Evolutionary conservation across 2,888 invertebrate genomes (phyloP), one percentile per base, ranked within the genome.

Genomic region (Mechanitis messenoides): DNA sequence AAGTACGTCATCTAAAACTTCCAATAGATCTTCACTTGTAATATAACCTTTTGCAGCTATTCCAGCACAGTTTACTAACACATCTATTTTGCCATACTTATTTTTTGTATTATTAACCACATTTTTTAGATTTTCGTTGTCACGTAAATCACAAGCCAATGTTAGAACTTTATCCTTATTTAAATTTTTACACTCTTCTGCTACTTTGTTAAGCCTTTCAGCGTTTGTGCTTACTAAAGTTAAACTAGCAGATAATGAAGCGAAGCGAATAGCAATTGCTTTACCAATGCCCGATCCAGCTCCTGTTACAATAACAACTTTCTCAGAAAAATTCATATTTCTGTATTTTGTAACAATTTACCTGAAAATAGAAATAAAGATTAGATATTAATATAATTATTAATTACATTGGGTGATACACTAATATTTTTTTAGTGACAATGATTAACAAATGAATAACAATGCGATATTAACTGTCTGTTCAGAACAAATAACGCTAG

Each of bases 1-100:
- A 56, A 78, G 68, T 1, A 76, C 59, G 12, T 68, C 69, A 58
- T 82, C 81, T 53, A 66, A 80, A 31, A 65, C 55, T 61, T 72
- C 65, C 60, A 81, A 68, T 0, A 74, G n/a, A 56, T 76, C 62
- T 3, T 68, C 47, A 66, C 74, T 74, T 3, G 72, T 45, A 46
- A 79, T 72, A 55, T 65, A 62, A 2, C 55, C 68, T 53, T 77
- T 69, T 45, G 70, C 69, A 63, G 75, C 77, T 31, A 28, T 50
- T 50, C 50, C 50, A 50, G 50, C 50, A 50, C 50, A 50, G 31
- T 50, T 50, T 31, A 50, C 31, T 11, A 50, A 28, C 11, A 50
- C 50, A 11, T 50, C 50, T 28, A 50, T 50, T 50, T 31, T 50
- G 50, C 50, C 28, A 28, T 28, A 50, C 28, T 50, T 5, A 9